A percentile compares a stretch with the other conserved stretches of the same genome.
Conservation (phyloP, 37 sponge, comb jelly and placozoan genomes). For the Chondrilla cf. caribensis region DNA sequence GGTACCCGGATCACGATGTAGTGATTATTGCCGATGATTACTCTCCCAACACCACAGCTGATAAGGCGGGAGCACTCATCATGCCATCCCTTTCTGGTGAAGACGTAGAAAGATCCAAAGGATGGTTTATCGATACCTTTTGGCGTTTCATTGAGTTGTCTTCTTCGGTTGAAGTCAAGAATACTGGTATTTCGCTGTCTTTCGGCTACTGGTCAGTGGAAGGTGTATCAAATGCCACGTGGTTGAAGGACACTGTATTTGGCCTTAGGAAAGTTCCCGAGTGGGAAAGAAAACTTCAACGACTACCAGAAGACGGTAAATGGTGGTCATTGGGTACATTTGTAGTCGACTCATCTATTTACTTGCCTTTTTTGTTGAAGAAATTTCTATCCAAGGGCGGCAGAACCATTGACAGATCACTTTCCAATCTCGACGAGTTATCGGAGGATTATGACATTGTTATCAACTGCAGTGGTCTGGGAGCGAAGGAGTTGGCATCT, state of each 20-base stretch:
- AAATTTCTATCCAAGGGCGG: constrained; percentile 11
- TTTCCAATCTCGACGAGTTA: not conserved
- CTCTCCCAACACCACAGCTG: constrained; percentile 34
- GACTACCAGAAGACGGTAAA: not conserved
- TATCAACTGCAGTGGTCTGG: constrained; percentile 60
- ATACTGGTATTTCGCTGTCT: not conserved
- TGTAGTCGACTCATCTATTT: not conserved
- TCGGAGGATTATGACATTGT: constrained; percentile 33
- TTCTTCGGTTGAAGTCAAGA: not conserved
- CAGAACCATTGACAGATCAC: not conserved
- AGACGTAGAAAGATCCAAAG: not conserved
- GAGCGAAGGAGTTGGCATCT: constrained; percentile 24
- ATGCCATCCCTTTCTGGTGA: not conserved
- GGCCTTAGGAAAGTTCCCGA: constrained; percentile 4
- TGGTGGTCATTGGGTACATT: constrained; percentile 11
- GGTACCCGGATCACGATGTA: not conserved
- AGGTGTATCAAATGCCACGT: no score
- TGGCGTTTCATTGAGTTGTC: not conserved
- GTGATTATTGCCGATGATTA: constrained; percentile 25
- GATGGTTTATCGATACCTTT: constrained; percentile 3
- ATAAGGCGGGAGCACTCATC: constrained; percentile 31
- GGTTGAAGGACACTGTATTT: not conserved
- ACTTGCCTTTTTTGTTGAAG: constrained; percentile 41
- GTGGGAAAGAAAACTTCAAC: not conserved
- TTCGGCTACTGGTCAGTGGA: not conserved